Percentiles rank a stretch among this genome's conserved stretches.
These are phyloP conservation scores for Cantharis flavilabris DNA, from an alignment of 2,888 invertebrate genomes.

Conservation along the genomic window DNA sequence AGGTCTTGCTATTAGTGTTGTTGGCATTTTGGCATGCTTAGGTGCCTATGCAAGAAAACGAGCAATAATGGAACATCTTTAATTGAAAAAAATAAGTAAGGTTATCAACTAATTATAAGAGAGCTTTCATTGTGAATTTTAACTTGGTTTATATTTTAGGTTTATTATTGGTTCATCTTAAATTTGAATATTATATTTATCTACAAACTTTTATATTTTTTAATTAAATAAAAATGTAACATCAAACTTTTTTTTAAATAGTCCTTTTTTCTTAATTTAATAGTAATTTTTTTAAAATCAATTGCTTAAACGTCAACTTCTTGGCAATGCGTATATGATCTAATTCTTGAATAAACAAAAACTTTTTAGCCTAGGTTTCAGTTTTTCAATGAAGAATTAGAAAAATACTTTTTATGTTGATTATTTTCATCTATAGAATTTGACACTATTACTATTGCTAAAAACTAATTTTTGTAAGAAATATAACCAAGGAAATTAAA, in stretches of 20 bases:
- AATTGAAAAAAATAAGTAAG: background rate
- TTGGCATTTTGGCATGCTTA: constrained; percentile 69
- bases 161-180: background rate
- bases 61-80: constrained; percentile 53
- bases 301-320: too few relatives aligned
- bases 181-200: background rate
- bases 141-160: background rate
- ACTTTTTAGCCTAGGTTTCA: too few relatives aligned
- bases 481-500: too few relatives aligned
- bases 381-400: too few relatives aligned
- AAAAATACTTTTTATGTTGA: too few relatives aligned
- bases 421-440: too few relatives aligned
- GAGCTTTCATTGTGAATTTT: background rate
- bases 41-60: constrained; percentile 70
- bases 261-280: too few relatives aligned
- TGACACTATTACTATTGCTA: too few relatives aligned
- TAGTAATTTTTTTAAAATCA: too few relatives aligned
- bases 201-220: background rate
- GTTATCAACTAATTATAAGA: background rate
- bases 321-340: too few relatives aligned
- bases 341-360: too few relatives aligned
- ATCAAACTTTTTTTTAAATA: background rate
- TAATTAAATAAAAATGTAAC: background rate
- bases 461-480: too few relatives aligned
- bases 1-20: constrained; percentile 63